phyloP scores from a whole-genome alignment of 2,888 invertebrate genomes.

The Meteorus colon region DNA sequence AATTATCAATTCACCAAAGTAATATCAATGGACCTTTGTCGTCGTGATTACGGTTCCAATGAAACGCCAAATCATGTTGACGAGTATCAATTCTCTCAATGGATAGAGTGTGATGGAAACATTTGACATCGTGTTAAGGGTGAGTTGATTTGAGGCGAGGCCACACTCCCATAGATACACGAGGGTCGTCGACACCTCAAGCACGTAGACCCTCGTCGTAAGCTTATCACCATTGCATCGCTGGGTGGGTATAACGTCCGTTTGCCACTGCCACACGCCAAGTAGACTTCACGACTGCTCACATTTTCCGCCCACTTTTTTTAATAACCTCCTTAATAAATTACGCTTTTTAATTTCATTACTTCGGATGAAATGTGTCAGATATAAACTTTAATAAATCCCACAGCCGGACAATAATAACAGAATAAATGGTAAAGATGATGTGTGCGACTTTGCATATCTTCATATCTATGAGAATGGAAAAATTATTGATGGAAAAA shows the following conservation, averaged over 20 bases:
- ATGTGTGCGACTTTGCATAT: neutral
- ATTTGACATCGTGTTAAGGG: neutral
- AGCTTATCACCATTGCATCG: slow-evolving; percentile 44
- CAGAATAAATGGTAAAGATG: neutral
- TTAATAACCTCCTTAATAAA: neutral
- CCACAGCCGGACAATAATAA: neutral
- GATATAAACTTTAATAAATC: neutral
- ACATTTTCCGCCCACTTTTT: neutral
- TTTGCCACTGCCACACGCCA: slow-evolving; percentile 37
- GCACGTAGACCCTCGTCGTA: slow-evolving; percentile 47
- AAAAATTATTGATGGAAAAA: neutral
- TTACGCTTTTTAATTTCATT: slow-evolving; percentile 7
- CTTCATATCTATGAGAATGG: neutral
- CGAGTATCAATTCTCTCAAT: neutral
- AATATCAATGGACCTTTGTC: neutral
- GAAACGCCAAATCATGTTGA: neutral
- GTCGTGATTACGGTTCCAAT: neutral
- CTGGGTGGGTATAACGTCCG: slow-evolving; percentile 44
- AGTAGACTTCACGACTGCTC: slow-evolving; percentile 18
- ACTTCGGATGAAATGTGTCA: neutral
- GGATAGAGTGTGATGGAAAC: neutral
- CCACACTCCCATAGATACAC: slow-evolving; percentile 8
- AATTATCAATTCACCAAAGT: neutral
- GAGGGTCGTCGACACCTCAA: slow-evolving; percentile 48
- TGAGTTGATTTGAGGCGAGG: slow-evolving; percentile 3